A percentile compares a stretch with the other conserved stretches of the same genome.
These are phyloP conservation scores for Lepidiolamprologus cunningtoni DNA, from an alignment of 2,113 vertebrate species.

Conservation along the genomic window DNA sequence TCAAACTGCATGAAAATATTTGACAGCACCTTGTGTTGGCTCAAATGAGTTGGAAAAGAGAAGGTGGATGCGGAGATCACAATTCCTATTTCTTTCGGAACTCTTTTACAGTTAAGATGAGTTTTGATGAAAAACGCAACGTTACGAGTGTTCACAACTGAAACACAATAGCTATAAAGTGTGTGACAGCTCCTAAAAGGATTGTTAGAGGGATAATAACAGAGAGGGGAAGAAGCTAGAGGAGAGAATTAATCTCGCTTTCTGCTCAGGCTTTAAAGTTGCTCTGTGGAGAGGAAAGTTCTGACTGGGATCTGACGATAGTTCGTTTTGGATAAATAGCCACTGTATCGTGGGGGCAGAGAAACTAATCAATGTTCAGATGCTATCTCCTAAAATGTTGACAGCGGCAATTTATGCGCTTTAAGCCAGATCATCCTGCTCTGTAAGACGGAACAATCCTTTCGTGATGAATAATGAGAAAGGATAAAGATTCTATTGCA, in stretches of 20 bases:
- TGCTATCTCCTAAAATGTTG: conserved; percentile 59
- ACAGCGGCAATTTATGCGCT: conserved; percentile 52
- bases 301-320: conserved; percentile 35
- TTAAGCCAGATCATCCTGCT: conserved; percentile 52
- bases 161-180: conserved; percentile 60
- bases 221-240: conserved; percentile 42
- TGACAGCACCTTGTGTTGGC: background rate
- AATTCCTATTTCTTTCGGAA: background rate
- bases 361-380: conserved; percentile 65
- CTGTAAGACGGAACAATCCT: conserved; percentile 46
- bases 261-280: conserved; percentile 61
- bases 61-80: background rate
- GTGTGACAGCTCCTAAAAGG: conserved; percentile 70
- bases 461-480: conserved; percentile 51
- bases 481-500: conserved; percentile 35
- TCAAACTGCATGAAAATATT: background rate
- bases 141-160: conserved; percentile 34
- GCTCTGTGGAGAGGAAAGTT: conserved; percentile 49
- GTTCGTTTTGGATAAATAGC: conserved; percentile 62
- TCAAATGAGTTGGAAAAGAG: background rate
- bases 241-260: conserved; percentile 65
- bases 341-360: conserved; percentile 32
- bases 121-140: conserved; percentile 45
- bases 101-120: conserved; percentile 21
- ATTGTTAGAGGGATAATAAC: conserved; percentile 71